Percentiles rank a stretch among this genome's conserved stretches.
phyloP scores from a whole-genome alignment of 2,797 vertebrate species.

The Tragopan temminckii region DNA sequence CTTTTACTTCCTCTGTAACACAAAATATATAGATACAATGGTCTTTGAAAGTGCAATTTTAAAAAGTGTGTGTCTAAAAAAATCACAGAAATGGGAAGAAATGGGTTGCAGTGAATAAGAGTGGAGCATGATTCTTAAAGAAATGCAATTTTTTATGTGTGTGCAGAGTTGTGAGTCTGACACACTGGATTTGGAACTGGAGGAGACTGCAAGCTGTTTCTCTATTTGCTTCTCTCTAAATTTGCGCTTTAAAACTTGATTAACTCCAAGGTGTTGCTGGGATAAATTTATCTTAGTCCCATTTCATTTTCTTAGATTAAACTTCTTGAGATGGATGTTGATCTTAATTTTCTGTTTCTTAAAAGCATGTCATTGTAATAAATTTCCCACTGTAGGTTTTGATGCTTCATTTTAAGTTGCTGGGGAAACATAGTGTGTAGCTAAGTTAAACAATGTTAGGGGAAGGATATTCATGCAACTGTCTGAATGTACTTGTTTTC shows the following conservation, averaged over 20 bases:
- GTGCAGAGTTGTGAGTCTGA: neutral
- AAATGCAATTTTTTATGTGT: neutral
- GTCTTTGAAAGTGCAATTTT: conserved; percentile 1
- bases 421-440: neutral
- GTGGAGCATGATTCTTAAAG: neutral
- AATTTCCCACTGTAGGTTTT: conserved; percentile 33
- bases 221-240: neutral
- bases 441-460: neutral
- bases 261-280: neutral
- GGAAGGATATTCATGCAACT: neutral
- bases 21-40: neutral
- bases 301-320: neutral
- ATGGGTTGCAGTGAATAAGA: neutral
- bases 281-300: neutral
- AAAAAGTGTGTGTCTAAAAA: neutral
- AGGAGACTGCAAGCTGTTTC: neutral
- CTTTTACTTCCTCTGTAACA: neutral
- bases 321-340: neutral
- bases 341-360: conserved; percentile 37
- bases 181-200: neutral
- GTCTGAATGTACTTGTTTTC: neutral
- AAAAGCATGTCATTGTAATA: conserved; percentile 8
- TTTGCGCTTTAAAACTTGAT: neutral
- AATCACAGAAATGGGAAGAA: neutral
- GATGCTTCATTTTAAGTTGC: conserved; percentile 19